Conservation (phyloP, 2,797 vertebrate species). For the Botia kubotai region DNA sequence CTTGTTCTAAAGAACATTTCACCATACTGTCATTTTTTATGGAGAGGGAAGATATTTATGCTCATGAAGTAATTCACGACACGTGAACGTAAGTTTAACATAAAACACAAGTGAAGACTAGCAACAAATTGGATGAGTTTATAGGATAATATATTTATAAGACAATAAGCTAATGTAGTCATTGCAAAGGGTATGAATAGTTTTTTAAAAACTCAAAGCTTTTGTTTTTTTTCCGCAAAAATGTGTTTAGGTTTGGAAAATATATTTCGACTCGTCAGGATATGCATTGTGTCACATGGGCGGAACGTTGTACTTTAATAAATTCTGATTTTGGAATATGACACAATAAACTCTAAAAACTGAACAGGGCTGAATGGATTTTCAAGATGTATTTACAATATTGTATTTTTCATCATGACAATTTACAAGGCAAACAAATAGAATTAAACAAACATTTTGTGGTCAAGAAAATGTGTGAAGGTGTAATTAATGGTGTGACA, state of each 20-base stretch:
- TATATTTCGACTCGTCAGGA: neutral
- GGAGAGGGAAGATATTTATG: conserved; percentile 5
- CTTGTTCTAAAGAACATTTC: neutral
- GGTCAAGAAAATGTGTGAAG: neutral
- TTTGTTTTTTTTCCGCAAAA: no score
- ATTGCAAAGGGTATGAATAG: neutral
- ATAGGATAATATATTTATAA: neutral
- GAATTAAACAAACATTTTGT: neutral
- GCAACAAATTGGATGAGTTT: neutral
- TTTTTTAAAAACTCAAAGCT: neutral
- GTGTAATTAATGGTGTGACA: no score
- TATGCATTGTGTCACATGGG: neutral
- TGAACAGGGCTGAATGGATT: neutral
- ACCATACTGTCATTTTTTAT: neutral
- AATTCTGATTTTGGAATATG: neutral
- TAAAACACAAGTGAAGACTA: neutral
- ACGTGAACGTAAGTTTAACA: neutral
- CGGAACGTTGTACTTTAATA: neutral
- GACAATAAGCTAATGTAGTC: neutral
- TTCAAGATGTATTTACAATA: neutral
- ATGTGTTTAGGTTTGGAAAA: no score
- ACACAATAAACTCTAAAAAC: neutral
- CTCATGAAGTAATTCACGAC: neutral
- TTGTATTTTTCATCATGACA: neutral
- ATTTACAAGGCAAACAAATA: neutral